These are phyloP conservation scores for Geodia barretti DNA, from an alignment of 37 sponge, comb jelly and placozoan genomes.

Conservation along the genomic window DNA sequence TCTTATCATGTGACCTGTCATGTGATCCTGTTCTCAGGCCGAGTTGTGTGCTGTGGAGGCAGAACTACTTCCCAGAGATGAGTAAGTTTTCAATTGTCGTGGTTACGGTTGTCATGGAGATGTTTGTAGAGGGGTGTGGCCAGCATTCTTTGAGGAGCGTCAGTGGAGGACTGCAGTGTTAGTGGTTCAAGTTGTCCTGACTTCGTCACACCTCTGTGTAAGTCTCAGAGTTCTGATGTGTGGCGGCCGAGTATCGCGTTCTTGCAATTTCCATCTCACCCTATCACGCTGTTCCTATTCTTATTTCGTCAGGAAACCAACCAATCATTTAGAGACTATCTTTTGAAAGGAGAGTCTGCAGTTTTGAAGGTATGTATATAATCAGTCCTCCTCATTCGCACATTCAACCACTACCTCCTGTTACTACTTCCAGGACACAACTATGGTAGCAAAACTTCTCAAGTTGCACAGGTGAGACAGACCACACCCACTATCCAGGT, in stretches of 20 bases:
- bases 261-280: no score
- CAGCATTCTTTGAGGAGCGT: constrained; percentile 13
- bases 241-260: neutral
- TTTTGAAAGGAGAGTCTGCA: neutral
- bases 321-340: constrained; percentile 2
- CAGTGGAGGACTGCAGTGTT: neutral
- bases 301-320: constrained; percentile 7
- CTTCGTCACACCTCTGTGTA: neutral
- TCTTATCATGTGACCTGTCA: neutral
- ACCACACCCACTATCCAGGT: neutral
- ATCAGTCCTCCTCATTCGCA: no score
- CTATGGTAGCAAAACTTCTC: neutral
- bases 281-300: neutral
- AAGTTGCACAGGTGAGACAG: constrained; percentile 2
- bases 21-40: constrained; percentile 7
- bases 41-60: neutral
- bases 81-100: constrained; percentile 13
- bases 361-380: neutral
- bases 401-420: neutral
- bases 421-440: neutral
- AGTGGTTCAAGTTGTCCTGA: neutral
- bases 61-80: constrained; percentile 5
- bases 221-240: neutral
- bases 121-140: constrained; percentile 8
- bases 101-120: neutral